A percentile compares a stretch with the other conserved stretches of the same genome.
Conservation (phyloP, 2,888 invertebrate genomes). For the Andrena camellia region DNA sequence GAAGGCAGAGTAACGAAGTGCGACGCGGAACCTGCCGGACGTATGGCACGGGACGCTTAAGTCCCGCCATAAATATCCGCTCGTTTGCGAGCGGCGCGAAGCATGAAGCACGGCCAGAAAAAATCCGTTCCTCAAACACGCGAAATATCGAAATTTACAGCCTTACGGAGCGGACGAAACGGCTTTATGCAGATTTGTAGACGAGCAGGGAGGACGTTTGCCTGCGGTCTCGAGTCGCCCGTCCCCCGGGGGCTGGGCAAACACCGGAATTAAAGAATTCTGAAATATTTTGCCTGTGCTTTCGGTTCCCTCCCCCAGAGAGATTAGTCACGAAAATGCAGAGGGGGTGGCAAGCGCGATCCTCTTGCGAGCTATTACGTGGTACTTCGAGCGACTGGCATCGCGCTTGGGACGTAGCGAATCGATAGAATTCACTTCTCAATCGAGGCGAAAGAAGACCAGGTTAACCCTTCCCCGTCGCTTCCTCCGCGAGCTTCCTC, state of each 20-base stretch:
- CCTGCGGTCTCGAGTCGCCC: conserved; percentile 52
- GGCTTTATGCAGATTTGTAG: conserved; percentile 71
- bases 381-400: too few relatives aligned
- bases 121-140: conserved; percentile 83
- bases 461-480: background rate
- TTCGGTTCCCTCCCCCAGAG: background rate
- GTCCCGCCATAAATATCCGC: conserved; percentile 64
- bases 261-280: conserved; percentile 52
- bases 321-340: background rate
- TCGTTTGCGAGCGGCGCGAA: conserved; percentile 64
- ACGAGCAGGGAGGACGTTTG: conserved; percentile 33
- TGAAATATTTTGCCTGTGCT: conserved; percentile 45
- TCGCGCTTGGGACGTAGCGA: background rate
- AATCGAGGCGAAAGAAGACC: background rate
- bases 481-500: background rate
- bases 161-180: conserved; percentile 79
- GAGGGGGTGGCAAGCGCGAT: background rate
- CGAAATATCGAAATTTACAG: conserved; percentile 80
- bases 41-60: conserved; percentile 57
- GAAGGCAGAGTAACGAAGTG: conserved; percentile 11
- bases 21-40: conserved; percentile 31
- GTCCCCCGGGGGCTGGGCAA: conserved; percentile 2
- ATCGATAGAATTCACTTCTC: background rate
- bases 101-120: conserved; percentile 79
- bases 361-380: background rate